Conservation (phyloP, 1,140 invertebrate genomes). For the Lasaia peninsularis region DNA sequence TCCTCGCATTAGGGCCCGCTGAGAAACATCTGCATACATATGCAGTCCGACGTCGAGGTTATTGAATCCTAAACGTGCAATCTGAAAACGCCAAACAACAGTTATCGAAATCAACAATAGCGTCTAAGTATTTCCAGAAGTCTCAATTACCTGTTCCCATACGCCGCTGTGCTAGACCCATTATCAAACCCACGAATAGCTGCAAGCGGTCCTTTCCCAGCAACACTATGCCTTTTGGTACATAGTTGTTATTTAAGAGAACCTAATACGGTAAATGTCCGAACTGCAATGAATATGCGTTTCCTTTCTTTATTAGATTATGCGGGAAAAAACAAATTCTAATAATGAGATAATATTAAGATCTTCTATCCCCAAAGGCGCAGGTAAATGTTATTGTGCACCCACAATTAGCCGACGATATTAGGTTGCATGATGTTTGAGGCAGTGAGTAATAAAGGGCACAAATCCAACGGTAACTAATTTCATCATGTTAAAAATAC, state of each 20-base stretch:
- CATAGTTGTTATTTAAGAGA: background rate
- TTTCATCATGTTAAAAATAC: too few species aligned
- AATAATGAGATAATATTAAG: too few species aligned
- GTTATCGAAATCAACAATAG: constrained; percentile 48
- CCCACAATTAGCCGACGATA: too few species aligned
- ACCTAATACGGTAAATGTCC: background rate
- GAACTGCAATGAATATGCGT: too few species aligned
- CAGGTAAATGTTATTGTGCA: too few species aligned
- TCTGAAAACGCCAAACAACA: constrained; percentile 11
- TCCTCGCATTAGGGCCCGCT: background rate
- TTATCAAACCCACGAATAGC: constrained; percentile 45
- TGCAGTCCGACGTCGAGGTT: background rate
- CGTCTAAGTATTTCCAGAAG: constrained; percentile 46
- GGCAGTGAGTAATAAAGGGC: too few species aligned
- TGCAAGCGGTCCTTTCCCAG: constrained; percentile 27
- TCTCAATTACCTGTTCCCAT: constrained; percentile 55
- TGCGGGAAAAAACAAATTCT: too few species aligned
- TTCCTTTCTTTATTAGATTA: too few species aligned
- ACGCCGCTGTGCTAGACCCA: constrained; percentile 32
- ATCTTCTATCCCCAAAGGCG: too few species aligned
- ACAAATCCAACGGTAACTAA: too few species aligned
- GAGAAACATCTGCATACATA: background rate
- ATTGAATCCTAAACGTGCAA: constrained; percentile 5
- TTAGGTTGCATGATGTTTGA: too few species aligned
- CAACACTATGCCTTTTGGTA: background rate